Evolutionary conservation across 2,797 vertebrate species (phyloP), one percentile per base, ranked within the genome.

Genomic region (Clarias platycephalus): DNA sequence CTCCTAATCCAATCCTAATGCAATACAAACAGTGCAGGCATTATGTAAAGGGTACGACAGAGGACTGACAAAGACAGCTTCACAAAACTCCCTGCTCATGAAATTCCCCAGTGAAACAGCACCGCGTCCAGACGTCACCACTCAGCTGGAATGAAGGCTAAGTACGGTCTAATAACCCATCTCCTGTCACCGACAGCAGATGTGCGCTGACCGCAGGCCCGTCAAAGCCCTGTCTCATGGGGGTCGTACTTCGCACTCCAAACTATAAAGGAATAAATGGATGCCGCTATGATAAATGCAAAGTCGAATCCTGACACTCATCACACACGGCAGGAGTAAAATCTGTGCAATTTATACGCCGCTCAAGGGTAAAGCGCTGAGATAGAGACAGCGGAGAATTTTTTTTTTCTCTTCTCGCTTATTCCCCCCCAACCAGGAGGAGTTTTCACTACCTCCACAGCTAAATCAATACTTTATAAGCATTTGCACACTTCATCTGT

Each of bases 401-500:
- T 37, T 68, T 66, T 34, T 68, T 24, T 24, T 15, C 44, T 44
- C 9, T 44, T 44, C 49, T 53, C 12, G 49, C 12, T 12, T 13
- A 12, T 44, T 44, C 40, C 40, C 40, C 37, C 40, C 44, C 68
- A 28, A 53, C n/a, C 15, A 71, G 2, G 68, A 74, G n/a, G 53
- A 22, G 53, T 31, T 57, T 75, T 76, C 74, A 58, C 74, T 58
- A 57, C 53, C 18, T 22, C 26, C 28, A 76, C 12, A 22, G 26
- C 18, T 31, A 76, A 76, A 58, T 76, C 74, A 76, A 57, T 76
- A 76, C 53, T 31, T 76, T 22, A 76, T 84, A 88, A 86, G 79
- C 78, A 62, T 81, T 80, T 66, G 82, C 67, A 55, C 15, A 31
- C 67, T 57, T 80, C 24, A 13, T 80, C 78, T 82, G 85, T 75